Conservation (phyloP, 37 sponge, comb jelly and placozoan genomes). For the Agelas oroides region DNA sequence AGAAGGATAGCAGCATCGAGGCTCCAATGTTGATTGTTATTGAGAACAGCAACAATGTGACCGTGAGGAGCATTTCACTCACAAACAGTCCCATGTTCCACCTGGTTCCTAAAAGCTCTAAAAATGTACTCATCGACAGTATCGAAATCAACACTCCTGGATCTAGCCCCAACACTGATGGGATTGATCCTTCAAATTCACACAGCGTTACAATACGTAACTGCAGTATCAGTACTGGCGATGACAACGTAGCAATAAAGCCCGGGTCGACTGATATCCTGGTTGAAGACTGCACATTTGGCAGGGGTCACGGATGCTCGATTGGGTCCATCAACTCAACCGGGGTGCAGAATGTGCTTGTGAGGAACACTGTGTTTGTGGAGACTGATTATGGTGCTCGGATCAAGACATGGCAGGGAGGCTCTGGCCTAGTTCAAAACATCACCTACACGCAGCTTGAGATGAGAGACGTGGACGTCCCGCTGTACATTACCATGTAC, state of each 20-base stretch:
- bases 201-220: not conserved
- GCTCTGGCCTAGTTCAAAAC: conserved; percentile 10
- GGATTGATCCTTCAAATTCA: conserved; percentile 21
- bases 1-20: conserved; percentile 10
- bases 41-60: conserved; percentile 2
- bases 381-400: conserved; percentile 17
- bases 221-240: not conserved
- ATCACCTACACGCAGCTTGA: conserved; percentile 8
- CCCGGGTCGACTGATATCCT: not conserved
- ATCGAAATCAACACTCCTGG: conserved; percentile 8
- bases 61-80: not conserved
- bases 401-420: conserved; percentile 44
- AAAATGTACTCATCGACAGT: conserved; percentile 10
- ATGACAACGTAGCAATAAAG: conserved; percentile 22
- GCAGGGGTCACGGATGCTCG: conserved; percentile 18
- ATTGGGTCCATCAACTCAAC: conserved; percentile 26
- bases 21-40: not conserved
- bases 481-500: conserved; percentile 27
- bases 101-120: conserved; percentile 3
- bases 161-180: conserved; percentile 49
- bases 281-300: not conserved
- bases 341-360: conserved; percentile 12
- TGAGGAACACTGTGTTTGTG: not conserved
- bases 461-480: conserved; percentile 8
- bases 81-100: conserved; percentile 26